Conservation (phyloP, 2,797 vertebrate species). For the Sciurus vulgaris region DNA sequence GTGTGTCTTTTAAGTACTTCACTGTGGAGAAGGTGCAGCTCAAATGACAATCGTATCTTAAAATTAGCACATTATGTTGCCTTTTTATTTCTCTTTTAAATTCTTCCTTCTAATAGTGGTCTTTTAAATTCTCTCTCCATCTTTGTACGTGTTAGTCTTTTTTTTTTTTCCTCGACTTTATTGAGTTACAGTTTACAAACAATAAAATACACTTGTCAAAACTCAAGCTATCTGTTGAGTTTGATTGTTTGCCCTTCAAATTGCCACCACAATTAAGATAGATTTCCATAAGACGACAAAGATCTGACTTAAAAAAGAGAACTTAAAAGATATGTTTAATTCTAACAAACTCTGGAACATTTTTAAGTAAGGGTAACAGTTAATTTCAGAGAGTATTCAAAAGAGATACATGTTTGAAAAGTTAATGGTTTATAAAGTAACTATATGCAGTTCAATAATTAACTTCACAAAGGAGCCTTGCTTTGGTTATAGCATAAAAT, state of each 20-base stretch:
- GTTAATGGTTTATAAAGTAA: constrained; percentile 81
- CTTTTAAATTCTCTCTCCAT: background rate
- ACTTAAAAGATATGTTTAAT: constrained; percentile 46
- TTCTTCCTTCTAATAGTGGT: background rate
- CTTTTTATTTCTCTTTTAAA: constrained; percentile 48
- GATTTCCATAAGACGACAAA: background rate
- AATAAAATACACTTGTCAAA: background rate
- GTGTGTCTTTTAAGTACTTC: constrained; percentile 32
- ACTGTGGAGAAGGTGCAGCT: constrained; percentile 7
- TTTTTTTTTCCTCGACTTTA: background rate
- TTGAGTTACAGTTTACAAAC: constrained; percentile 58
- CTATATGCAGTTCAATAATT: constrained; percentile 76
- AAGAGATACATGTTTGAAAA: constrained; percentile 74
- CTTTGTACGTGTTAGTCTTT: background rate
- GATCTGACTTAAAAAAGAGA: constrained; percentile 9
- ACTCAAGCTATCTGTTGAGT: background rate
- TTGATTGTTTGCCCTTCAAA: constrained; percentile 31
- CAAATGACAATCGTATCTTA: constrained; percentile 18
- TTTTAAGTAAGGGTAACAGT: constrained; percentile 29
- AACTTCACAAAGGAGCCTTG: constrained; percentile 64
- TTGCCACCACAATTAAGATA: background rate
- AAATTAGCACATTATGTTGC: background rate
- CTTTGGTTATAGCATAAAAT: constrained; percentile 71
- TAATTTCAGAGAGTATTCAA: constrained; percentile 69
- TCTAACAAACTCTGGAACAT: constrained; percentile 12